phyloP scores from a whole-genome alignment of 1,140 invertebrate species.

The Pectinophora gossypiella region DNA sequence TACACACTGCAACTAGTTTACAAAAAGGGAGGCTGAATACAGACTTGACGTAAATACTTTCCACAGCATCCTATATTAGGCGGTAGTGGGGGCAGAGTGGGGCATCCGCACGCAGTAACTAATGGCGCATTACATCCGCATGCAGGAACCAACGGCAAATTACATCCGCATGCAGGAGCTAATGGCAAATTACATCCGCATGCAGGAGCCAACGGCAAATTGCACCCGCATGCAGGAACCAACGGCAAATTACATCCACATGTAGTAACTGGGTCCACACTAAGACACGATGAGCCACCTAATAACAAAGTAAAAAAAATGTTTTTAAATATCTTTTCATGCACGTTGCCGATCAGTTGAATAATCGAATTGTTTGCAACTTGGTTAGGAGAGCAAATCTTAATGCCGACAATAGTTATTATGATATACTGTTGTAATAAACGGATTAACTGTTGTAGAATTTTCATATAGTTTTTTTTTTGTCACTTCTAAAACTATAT shows the following conservation, averaged over 20 bases:
- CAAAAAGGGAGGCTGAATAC: conserved; percentile 31
- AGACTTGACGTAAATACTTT: conserved; percentile 29
- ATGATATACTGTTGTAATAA: no score
- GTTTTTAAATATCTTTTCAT: no score
- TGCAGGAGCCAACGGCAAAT: no score
- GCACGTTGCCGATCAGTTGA: no score
- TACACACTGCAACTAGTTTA: no score
- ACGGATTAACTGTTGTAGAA: no score
- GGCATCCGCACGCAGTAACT: conserved; percentile 3
- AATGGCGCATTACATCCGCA: neutral
- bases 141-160: neutral
- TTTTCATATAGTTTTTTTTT: no score
- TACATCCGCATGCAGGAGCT: conserved; percentile 12
- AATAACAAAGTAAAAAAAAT: neutral
- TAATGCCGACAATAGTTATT: no score
- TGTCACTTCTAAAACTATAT: no score
- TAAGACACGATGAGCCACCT: neutral
- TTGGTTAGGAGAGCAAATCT: no score
- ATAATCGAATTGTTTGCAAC: neutral
- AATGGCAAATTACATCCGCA: no score
- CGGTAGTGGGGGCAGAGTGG: neutral
- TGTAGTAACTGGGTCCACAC: neutral
- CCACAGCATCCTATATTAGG: conserved; percentile 8
- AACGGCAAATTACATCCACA: neutral
- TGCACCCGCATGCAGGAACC: neutral